A percentile compares a stretch with the other conserved stretches of the same genome.
Evolutionary conservation across 1,140 invertebrate genomes (phyloP).

Genomic region (Pogonognathellus flavescens): DNA sequence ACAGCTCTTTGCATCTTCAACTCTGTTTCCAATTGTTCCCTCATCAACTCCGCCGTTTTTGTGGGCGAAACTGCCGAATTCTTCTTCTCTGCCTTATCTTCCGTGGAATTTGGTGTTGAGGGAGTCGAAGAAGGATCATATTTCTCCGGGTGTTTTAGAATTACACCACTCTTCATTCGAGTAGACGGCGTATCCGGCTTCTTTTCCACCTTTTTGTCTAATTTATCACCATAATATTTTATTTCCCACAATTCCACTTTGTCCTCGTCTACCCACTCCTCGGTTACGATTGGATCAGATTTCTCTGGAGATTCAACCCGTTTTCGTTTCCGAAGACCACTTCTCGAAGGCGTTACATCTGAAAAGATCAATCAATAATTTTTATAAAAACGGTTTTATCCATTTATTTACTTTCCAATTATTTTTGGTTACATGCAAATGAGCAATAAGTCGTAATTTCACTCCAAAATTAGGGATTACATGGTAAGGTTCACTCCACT

Average conservation of each 20-base stretch:
- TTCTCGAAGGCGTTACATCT: conserved; percentile 94
- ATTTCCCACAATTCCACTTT: conserved; percentile 97
- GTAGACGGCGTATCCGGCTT: conserved; percentile 49
- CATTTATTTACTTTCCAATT: too few species aligned
- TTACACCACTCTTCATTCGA: conserved; percentile 62
- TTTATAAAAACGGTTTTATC: conserved; percentile 24
- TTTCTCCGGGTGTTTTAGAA: conserved; percentile 63
- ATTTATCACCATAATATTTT: conserved; percentile 91
- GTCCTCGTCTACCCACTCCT: conserved; percentile 97
- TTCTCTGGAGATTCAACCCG: conserved; percentile 90
- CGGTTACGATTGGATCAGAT: conserved; percentile 89
- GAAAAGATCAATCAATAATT: conserved; percentile 58
- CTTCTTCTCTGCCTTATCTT: too few species aligned
- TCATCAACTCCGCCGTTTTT: conserved; percentile 81
- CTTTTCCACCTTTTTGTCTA: conserved; percentile 63
- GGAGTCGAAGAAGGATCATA: background rate
- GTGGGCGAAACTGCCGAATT: conserved; percentile 8
- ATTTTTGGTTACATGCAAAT: background rate
- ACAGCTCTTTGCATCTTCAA: conserved; percentile 86
- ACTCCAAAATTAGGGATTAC: too few species aligned
- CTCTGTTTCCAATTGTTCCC: conserved; percentile 92
- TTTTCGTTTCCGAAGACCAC: conserved; percentile 91
- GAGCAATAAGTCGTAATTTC: too few species aligned
- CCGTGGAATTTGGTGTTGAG: background rate
- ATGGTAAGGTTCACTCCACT: too few species aligned